Percentiles rank a stretch among this genome's conserved stretches.
Evolutionary conservation across 2,113 vertebrate genomes (phyloP).

Genomic region (Tichodroma muraria): DNA sequence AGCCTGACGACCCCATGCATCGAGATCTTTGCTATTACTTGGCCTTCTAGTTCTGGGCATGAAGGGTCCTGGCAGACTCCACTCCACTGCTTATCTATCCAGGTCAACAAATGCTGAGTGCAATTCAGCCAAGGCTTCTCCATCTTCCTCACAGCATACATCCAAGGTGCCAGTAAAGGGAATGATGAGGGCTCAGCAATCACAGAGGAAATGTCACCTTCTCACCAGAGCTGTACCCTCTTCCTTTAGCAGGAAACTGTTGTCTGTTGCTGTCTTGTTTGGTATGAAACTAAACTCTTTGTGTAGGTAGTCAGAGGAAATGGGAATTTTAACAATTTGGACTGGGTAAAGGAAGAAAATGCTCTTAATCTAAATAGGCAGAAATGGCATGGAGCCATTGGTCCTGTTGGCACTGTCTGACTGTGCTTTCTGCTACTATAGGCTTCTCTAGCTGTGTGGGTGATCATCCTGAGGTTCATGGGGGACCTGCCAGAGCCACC

Average conservation of each 20-base stretch:
- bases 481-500: constrained; percentile 90
- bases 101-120: background rate
- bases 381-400: background rate
- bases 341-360: background rate
- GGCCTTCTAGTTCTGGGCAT: background rate
- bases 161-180: background rate
- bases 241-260: background rate
- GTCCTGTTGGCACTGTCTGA: background rate
- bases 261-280: background rate
- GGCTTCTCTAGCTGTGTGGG: constrained; percentile 88
- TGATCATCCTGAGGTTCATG: constrained; percentile 93
- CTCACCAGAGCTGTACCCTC: background rate
- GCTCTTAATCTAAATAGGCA: background rate
- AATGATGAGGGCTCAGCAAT: background rate
- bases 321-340: background rate
- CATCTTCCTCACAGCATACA: background rate
- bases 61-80: background rate
- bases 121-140: background rate
- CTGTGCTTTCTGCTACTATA: constrained; percentile 40
- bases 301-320: background rate
- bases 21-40: background rate
- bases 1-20: background rate
- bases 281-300: background rate
- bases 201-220: background rate
- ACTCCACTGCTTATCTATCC: background rate